phyloP scores from a whole-genome alignment of 2,888 invertebrate genomes.

The Drosophila mulleri region DNA sequence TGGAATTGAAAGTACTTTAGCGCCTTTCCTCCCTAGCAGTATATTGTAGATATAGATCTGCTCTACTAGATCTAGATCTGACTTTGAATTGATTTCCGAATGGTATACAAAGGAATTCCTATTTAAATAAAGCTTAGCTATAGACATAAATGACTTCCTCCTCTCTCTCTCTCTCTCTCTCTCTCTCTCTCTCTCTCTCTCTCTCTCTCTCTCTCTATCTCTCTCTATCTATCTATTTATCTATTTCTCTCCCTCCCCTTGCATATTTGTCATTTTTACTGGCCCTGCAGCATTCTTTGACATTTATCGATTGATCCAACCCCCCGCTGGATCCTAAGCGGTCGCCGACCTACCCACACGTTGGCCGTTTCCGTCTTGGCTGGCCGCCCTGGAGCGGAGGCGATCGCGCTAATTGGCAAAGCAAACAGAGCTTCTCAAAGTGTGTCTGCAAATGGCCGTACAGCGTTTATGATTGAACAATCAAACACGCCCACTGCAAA shows the following conservation, averaged over 20 bases:
- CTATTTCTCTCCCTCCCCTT: neutral
- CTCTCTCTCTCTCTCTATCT: neutral
- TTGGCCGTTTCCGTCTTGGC: slow-evolving; percentile 30
- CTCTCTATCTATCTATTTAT: neutral
- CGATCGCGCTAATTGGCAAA: slow-evolving; percentile 59
- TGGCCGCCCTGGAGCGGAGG: slow-evolving; percentile 5
- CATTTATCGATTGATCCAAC: slow-evolving; percentile 22
- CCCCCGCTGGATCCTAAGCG: neutral
- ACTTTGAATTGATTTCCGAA: neutral
- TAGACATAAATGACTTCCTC: too few species aligned
- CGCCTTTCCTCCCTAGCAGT: neutral
- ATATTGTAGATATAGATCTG: too few species aligned
- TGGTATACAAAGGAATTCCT: neutral
- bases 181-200: neutral
- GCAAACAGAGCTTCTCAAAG: slow-evolving; percentile 54
- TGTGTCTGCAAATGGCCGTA: slow-evolving; percentile 68
- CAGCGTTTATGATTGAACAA: slow-evolving; percentile 73
- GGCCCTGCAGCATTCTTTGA: neutral
- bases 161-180: too few species aligned
- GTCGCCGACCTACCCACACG: slow-evolving; percentile 22
- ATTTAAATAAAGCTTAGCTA: too few species aligned
- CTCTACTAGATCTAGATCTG: neutral
- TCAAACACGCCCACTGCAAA: slow-evolving; percentile 67
- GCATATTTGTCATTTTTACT: slow-evolving; percentile 3
- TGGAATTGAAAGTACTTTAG: neutral